phyloP scores from a whole-genome alignment of 2,797 vertebrate species.

The Microctenopoma stevenorrisi region DNA sequence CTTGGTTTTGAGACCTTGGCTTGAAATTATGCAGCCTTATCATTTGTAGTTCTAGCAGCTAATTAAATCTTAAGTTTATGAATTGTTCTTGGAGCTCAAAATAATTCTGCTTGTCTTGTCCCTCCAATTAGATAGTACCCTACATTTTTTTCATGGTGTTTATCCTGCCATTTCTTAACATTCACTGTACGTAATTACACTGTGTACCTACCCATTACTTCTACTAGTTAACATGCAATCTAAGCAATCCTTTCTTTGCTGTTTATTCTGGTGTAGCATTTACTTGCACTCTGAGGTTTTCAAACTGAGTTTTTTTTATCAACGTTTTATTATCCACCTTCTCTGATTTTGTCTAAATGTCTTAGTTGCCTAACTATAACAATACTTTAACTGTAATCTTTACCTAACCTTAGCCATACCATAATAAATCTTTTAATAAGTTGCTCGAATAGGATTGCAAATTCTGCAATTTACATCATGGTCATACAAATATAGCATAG shows the following conservation, averaged over 20 bases:
- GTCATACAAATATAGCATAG: too few species aligned
- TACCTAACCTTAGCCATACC: neutral
- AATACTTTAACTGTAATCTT: too few species aligned
- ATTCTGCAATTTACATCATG: too few species aligned
- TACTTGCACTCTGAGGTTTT: neutral
- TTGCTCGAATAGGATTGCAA: neutral
- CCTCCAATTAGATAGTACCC: conserved; percentile 18
- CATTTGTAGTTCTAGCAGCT: neutral
- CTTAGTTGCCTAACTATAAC: too few species aligned
- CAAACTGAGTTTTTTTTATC: neutral
- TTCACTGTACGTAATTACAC: conserved; percentile 22
- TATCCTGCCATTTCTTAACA: conserved; percentile 14
- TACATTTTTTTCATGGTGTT: conserved; percentile 31
- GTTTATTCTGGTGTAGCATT: neutral
- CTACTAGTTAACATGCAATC: neutral
- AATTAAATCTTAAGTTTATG: conserved; percentile 4
- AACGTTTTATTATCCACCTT: neutral
- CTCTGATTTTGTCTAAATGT: too few species aligned
- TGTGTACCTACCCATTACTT: conserved; percentile 10
- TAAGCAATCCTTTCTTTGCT: conserved; percentile 20
- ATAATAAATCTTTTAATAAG: neutral
- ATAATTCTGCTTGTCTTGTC: conserved; percentile 17
- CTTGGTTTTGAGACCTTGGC: neutral
- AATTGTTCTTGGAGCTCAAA: conserved; percentile 4
- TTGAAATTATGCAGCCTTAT: conserved; percentile 6